Conservation (phyloP, 2,888 invertebrate species). For the Dermolepida albohirtum region DNA sequence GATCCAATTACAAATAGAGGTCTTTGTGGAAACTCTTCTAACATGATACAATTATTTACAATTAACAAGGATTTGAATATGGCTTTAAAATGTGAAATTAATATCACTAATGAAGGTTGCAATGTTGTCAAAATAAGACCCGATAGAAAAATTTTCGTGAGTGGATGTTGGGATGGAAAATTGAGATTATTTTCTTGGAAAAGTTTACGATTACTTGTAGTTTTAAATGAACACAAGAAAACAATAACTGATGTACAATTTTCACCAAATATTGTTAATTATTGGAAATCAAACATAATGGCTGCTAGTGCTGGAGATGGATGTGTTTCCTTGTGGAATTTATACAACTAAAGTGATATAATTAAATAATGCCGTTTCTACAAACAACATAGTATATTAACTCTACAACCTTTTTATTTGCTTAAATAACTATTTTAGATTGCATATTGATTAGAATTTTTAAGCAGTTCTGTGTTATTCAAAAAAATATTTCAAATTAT, state of each 20-base stretch:
- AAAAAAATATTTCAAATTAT: too few species aligned
- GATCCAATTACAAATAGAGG: slow-evolving; percentile 75
- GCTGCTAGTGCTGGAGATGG: slow-evolving; percentile 82
- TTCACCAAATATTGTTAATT: slow-evolving; percentile 73
- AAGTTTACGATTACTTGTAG: slow-evolving; percentile 77
- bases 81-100: slow-evolving; percentile 71
- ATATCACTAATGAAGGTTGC: slow-evolving; percentile 80
- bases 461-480: too few species aligned
- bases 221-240: slow-evolving; percentile 78
- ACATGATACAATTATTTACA: slow-evolving; percentile 73
- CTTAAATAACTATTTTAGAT: too few species aligned
- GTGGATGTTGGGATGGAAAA: slow-evolving; percentile 83
- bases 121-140: slow-evolving; percentile 75
- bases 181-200: slow-evolving; percentile 84
- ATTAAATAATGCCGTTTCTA: slow-evolving; percentile 2
- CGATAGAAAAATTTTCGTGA: slow-evolving; percentile 79
- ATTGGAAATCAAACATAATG: slow-evolving; percentile 82
- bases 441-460: too few species aligned
- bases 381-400: too few species aligned
- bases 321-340: slow-evolving; percentile 82
- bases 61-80: slow-evolving; percentile 70
- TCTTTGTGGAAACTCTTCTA: slow-evolving; percentile 74
- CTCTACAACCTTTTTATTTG: too few species aligned
- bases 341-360: slow-evolving; percentile 73
- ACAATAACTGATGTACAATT: slow-evolving; percentile 79